Conservation (phyloP, 2,113 vertebrate species). For the Eolophus roseicapilla region DNA sequence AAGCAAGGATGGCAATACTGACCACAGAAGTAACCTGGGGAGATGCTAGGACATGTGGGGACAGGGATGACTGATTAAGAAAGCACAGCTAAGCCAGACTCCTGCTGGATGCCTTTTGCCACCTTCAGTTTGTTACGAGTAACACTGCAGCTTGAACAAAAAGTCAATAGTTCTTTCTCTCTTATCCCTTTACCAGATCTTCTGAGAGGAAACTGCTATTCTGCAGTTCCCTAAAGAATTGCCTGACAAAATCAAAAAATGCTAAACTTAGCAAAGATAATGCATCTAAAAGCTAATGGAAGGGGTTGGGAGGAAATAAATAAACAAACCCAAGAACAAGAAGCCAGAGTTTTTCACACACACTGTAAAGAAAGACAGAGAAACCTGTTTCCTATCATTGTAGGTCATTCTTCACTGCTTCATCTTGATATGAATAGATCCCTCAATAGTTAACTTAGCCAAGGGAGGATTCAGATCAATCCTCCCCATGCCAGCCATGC, state of each 20-base stretch:
- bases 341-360: not conserved
- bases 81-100: not conserved
- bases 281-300: not conserved
- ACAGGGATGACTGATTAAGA: not conserved
- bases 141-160: not conserved
- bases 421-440: not conserved
- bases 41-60: not conserved
- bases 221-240: not conserved
- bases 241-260: not conserved
- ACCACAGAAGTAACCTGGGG: not conserved
- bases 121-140: not conserved
- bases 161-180: not conserved
- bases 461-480: slow-evolving; percentile 40
- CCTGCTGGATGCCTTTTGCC: not conserved
- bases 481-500: not conserved
- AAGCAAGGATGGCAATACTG: not conserved
- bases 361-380: not conserved
- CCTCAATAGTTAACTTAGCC: slow-evolving; percentile 31
- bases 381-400: not conserved
- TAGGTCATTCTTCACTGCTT: not conserved
- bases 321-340: not conserved
- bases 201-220: not conserved
- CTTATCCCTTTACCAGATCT: not conserved
- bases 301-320: not conserved
- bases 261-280: not conserved